Evolutionary conservation across 2,113 vertebrate species (phyloP).

Genomic region (Speoplatyrhinus poulsoni): DNA sequence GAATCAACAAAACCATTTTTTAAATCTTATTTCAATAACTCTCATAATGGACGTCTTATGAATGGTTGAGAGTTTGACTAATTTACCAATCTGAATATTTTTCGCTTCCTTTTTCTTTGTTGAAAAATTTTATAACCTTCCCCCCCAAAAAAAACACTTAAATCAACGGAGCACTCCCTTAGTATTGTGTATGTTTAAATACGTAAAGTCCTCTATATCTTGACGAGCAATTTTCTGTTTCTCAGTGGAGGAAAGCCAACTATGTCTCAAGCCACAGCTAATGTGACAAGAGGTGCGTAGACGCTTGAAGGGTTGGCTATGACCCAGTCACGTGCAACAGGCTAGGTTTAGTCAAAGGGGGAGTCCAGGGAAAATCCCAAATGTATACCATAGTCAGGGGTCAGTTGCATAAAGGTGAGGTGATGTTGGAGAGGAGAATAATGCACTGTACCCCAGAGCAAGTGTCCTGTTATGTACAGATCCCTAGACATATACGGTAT

Average conservation of each 20-base stretch:
- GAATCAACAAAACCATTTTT: conserved; percentile 27
- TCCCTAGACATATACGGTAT: no score
- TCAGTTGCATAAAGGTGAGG: conserved; percentile 9
- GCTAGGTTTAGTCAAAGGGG: conserved; percentile 26
- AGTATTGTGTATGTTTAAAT: conserved; percentile 71
- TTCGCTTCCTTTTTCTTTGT: conserved; percentile 56
- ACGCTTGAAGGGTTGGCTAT: conserved; percentile 39
- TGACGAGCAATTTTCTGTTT: conserved; percentile 49
- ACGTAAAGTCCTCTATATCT: conserved; percentile 61
- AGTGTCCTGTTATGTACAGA: no score
- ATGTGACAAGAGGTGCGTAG: conserved; percentile 8
- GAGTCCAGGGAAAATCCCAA: conserved; percentile 4
- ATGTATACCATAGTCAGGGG: neutral
- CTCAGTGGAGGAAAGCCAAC: conserved; percentile 66
- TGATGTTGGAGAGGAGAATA: neutral
- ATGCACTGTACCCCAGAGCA: no score
- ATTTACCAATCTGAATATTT: conserved; percentile 52
- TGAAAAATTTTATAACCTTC: conserved; percentile 60
- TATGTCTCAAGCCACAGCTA: conserved; percentile 63
- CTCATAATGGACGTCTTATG: conserved; percentile 79
- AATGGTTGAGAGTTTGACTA: conserved; percentile 63
- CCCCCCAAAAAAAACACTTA: conserved; percentile 54
- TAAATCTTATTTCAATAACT: conserved; percentile 79
- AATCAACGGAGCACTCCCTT: conserved; percentile 72
- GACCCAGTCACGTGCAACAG: conserved; percentile 29